A percentile compares a stretch with the other conserved stretches of the same genome.
phyloP scores from a whole-genome alignment of 2,797 vertebrate genomes.

The Onychomys leucogaster region DNA sequence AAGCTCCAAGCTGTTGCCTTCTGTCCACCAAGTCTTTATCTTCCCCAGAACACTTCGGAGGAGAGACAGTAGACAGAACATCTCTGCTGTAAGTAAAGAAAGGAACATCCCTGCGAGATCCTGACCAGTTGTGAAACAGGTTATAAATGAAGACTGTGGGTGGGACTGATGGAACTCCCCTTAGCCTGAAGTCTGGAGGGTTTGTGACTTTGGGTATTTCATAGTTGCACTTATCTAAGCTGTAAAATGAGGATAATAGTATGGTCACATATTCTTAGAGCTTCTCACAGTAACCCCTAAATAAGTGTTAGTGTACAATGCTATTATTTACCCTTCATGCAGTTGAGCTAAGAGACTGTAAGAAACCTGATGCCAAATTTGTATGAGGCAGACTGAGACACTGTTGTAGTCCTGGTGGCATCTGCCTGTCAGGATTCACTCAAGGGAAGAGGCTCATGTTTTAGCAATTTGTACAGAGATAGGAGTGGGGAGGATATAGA shows the following conservation, averaged over 20 bases:
- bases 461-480: not conserved
- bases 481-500: not conserved
- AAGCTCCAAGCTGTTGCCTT: not conserved
- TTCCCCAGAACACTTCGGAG: not conserved
- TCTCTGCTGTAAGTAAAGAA: not conserved
- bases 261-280: not conserved
- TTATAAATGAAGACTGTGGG: not conserved
- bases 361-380: not conserved
- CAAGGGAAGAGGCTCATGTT: not conserved
- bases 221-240: not conserved
- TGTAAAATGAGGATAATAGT: not conserved
- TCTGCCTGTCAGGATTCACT: not conserved
- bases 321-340: not conserved
- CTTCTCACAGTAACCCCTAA: not conserved
- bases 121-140: not conserved
- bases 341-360: not conserved
- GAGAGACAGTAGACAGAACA: not conserved
- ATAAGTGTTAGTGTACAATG: not conserved
- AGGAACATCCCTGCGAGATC: not conserved
- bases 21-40: not conserved
- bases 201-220: not conserved
- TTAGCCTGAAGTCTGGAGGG: not conserved
- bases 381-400: not conserved
- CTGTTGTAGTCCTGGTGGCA: not conserved
- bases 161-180: not conserved